Evolutionary conservation across 2,888 invertebrate species (phyloP).

Genomic region (Choristoneura rosaceana): DNA sequence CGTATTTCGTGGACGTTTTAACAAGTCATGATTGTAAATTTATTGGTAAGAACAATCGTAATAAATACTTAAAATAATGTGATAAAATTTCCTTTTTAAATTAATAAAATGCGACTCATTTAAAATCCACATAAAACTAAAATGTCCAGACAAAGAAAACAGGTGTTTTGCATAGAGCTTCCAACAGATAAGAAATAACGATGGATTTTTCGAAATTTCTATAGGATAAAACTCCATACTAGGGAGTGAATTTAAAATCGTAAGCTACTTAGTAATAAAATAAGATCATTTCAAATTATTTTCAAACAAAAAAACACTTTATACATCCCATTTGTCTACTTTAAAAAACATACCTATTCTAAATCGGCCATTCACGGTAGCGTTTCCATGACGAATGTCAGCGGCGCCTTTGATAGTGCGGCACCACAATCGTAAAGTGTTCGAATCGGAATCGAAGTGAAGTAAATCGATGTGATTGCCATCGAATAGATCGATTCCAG

Average conservation of each 20-base stretch:
- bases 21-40: not conserved
- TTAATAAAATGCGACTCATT: too few species aligned
- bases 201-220: too few species aligned
- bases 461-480: conserved; percentile 71
- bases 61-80: not conserved
- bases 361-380: conserved; percentile 51
- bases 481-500: conserved; percentile 69
- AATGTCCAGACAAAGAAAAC: too few species aligned
- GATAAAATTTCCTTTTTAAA: too few species aligned
- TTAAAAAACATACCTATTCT: conserved; percentile 21
- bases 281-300: not conserved
- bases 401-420: conserved; percentile 45
- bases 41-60: not conserved
- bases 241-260: too few species aligned
- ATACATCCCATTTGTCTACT: not conserved
- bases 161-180: too few species aligned
- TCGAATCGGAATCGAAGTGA: conserved; percentile 71
- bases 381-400: conserved; percentile 70
- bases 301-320: conserved; percentile 1
- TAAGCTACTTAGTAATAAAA: too few species aligned
- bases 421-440: conserved; percentile 61
- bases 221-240: too few species aligned
- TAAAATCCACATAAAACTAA: too few species aligned
- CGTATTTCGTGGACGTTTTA: not conserved
- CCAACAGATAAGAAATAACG: too few species aligned